phyloP scores from a whole-genome alignment of 2,113 vertebrate species.

The Oenanthe oenanthe region DNA sequence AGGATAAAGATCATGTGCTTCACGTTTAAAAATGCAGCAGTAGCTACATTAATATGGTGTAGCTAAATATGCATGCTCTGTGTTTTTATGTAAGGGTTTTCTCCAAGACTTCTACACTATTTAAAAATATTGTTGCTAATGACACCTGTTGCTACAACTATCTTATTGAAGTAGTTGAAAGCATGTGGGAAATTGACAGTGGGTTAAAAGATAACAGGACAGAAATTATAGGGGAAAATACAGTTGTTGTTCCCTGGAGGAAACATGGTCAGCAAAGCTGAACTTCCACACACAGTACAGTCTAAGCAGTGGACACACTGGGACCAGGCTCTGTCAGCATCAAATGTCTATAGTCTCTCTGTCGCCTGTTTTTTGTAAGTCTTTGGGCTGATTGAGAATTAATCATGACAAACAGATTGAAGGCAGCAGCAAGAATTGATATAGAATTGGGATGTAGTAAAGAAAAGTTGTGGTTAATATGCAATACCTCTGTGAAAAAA shows the following conservation, averaged over 20 bases:
- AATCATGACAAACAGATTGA: background rate
- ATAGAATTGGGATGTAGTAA: background rate
- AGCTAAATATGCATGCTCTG: background rate
- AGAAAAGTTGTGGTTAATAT: background rate
- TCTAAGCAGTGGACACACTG: background rate
- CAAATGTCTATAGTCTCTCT: background rate
- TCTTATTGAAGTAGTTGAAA: background rate
- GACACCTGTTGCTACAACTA: background rate
- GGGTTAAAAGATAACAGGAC: background rate
- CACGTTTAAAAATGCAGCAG: background rate
- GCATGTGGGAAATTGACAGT: background rate
- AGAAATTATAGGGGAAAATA: background rate
- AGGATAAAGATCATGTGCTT: background rate
- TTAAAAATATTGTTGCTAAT: background rate
- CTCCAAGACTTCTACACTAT: background rate
- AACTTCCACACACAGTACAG: background rate
- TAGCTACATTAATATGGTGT: background rate
- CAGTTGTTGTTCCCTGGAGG: background rate
- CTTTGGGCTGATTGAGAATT: background rate
- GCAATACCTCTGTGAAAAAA: background rate
- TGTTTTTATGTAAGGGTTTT: background rate
- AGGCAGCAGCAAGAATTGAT: background rate
- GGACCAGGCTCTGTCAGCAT: background rate
- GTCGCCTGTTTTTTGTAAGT: background rate
- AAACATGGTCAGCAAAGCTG: fast-evolving